Percentiles rank a stretch among this genome's conserved stretches.
Conservation (phyloP, 2,113 vertebrate species). For the Vulpes lagopus region DNA sequence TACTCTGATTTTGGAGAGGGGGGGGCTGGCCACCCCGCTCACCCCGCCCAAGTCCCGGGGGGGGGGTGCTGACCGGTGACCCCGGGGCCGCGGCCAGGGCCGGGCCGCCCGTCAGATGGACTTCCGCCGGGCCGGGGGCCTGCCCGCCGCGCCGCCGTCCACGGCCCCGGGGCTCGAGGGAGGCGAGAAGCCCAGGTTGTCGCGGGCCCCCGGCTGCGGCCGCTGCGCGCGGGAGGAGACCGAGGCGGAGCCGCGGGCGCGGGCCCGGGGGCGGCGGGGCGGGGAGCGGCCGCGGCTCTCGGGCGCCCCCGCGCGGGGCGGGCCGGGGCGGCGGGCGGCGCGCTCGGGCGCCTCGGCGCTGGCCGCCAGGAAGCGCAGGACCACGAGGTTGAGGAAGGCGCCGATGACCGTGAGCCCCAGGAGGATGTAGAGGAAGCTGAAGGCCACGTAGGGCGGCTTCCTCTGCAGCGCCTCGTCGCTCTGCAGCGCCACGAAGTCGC, state of each 20-base stretch:
- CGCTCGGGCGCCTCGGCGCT: constrained; percentile 92
- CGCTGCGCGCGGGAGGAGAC: constrained; percentile 91
- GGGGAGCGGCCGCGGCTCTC: constrained; percentile 90
- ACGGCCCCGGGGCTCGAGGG: constrained; percentile 90
- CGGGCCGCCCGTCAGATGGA: constrained; percentile 88
- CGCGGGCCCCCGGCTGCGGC: constrained; percentile 89
- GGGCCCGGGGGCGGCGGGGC: constrained; percentile 53
- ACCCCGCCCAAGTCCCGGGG: not conserved
- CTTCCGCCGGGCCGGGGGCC: constrained; percentile 89
- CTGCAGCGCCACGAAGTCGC: constrained; percentile 98
- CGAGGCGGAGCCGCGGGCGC: constrained; percentile 85
- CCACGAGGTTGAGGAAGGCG: constrained; percentile 97
- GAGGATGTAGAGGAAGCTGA: constrained; percentile 99
- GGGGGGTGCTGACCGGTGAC: not conserved
- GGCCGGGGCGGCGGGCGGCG: constrained; percentile 86
- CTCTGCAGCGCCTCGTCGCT: constrained; percentile 97
- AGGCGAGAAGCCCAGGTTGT: constrained; percentile 92
- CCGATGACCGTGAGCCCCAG: constrained; percentile 97
- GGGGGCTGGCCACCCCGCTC: not conserved
- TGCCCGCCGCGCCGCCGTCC: constrained; percentile 84
- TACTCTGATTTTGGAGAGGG: constrained; percentile 45
- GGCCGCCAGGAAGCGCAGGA: constrained; percentile 97
- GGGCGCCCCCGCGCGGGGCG: constrained; percentile 75
- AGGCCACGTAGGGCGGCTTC: constrained; percentile 95
- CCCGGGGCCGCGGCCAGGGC: rapidly evolving